Percentiles rank a stretch among this genome's conserved stretches.
These are phyloP conservation scores for Orthonevra nobilis DNA, from an alignment of 2,888 invertebrate genomes.

Conservation along the genomic window DNA sequence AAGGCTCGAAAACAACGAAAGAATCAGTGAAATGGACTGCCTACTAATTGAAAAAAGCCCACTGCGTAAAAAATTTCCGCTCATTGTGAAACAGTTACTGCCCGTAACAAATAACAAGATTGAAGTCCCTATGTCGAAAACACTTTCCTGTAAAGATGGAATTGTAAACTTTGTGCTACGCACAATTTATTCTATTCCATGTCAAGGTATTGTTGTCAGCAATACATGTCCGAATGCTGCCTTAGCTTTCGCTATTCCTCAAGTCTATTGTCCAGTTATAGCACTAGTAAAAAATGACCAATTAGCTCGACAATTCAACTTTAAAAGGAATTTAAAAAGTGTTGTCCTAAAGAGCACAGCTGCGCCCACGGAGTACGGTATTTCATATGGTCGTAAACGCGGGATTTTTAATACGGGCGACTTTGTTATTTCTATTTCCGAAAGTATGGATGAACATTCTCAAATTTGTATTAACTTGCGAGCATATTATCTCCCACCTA, in stretches of 20 bases:
- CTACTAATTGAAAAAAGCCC: constrained; percentile 78
- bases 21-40: constrained; percentile 76
- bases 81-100: constrained; percentile 78
- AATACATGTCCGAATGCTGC: constrained; percentile 75
- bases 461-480: constrained; percentile 76
- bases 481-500: constrained; percentile 75
- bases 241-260: constrained; percentile 74
- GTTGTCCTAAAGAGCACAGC: constrained; percentile 59
- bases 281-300: constrained; percentile 69
- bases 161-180: constrained; percentile 77
- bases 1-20: constrained; percentile 75
- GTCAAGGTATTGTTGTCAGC: constrained; percentile 76
- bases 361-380: constrained; percentile 75
- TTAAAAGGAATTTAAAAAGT: constrained; percentile 75
- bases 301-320: constrained; percentile 73
- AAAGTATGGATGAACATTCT: constrained; percentile 72
- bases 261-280: constrained; percentile 79
- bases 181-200: constrained; percentile 77
- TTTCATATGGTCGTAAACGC: constrained; percentile 74
- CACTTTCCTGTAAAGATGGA: constrained; percentile 69
- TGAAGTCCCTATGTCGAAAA: constrained; percentile 64
- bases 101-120: constrained; percentile 74
- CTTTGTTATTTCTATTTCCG: constrained; percentile 76
- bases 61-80: constrained; percentile 77
- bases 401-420: constrained; percentile 77